Evolutionary conservation across 2,113 vertebrate species (phyloP).

Genomic region (Colius striatus): DNA sequence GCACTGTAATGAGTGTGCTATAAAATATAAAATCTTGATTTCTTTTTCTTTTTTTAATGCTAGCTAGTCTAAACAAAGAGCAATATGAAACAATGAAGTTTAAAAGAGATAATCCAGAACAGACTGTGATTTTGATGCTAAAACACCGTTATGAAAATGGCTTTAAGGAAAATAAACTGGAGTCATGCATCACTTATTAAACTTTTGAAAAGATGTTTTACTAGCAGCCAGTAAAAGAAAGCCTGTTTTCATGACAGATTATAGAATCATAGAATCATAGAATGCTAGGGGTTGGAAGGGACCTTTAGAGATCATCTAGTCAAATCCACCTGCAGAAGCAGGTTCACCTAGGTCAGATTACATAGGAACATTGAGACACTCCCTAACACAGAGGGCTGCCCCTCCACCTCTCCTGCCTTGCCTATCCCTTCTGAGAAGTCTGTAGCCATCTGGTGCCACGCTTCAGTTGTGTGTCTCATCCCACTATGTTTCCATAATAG

Average conservation of each 20-base stretch:
- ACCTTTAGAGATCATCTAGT: no score
- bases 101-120: not conserved
- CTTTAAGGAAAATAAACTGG: not conserved
- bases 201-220: not conserved
- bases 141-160: not conserved
- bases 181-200: not conserved
- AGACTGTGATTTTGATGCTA: not conserved
- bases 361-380: no score
- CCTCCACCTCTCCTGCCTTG: no score
- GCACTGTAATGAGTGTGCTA: not conserved
- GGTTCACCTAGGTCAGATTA: no score
- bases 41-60: not conserved
- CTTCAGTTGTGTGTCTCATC: no score
- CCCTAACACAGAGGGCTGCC: no score
- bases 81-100: not conserved
- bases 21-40: not conserved
- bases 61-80: not conserved
- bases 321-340: no score
- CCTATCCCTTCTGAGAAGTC: no score
- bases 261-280: no score
- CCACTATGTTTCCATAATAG: no score
- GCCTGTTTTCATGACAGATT: not conserved
- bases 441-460: no score
- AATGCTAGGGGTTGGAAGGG: no score
- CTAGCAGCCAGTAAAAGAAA: not conserved